phyloP scores from a whole-genome alignment of 2,113 vertebrate genomes.

The Sprattus sprattus region DNA sequence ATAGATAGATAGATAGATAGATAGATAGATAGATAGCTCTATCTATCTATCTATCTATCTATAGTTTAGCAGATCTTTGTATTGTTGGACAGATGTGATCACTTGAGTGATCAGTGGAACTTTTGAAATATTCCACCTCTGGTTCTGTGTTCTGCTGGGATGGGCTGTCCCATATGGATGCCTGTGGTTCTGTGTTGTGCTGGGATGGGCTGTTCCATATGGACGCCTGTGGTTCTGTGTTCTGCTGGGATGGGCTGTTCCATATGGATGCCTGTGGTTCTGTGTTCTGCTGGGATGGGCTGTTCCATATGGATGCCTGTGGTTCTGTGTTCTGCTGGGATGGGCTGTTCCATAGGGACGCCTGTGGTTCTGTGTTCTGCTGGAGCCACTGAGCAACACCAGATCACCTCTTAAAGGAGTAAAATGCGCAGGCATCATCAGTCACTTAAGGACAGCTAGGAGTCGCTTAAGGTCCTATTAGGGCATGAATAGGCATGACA shows the following conservation, averaged over 20 bases:
- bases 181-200: too few species aligned
- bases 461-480: conserved; percentile 68
- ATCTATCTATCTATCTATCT: too few species aligned
- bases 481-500: conserved; percentile 75
- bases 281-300: background rate
- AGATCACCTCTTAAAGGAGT: background rate
- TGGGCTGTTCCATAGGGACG: background rate
- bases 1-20: too few species aligned
- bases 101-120: background rate
- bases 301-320: background rate
- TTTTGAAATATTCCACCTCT: background rate
- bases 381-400: background rate
- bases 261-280: background rate
- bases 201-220: background rate
- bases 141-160: background rate
- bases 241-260: background rate
- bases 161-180: background rate
- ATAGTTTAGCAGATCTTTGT: background rate
- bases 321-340: background rate
- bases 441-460: conserved; percentile 69
- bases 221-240: background rate
- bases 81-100: background rate
- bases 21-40: too few species aligned
- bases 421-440: conserved; percentile 50
- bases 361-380: background rate